Evolutionary conservation across 2,888 invertebrate species (phyloP).

Genomic region (Lepidocyrtoides sp.): DNA sequence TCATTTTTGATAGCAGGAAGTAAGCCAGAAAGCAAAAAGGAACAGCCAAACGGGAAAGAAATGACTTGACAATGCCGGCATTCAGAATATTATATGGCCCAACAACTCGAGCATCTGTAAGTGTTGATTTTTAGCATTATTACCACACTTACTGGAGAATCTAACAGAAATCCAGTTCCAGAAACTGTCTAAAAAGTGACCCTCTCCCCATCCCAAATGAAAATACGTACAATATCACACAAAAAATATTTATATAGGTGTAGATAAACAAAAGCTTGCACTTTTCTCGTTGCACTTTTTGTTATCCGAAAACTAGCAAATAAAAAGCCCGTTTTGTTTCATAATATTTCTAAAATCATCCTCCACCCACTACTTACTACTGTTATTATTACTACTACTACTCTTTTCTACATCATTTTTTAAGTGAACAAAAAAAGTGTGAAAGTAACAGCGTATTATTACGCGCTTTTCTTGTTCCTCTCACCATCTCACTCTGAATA

Average conservation of each 20-base stretch:
- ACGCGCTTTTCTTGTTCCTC: conserved; percentile 65
- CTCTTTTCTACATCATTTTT: conserved; percentile 56
- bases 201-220: conserved; percentile 17
- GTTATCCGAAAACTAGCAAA: not conserved
- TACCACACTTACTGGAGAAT: conserved; percentile 46
- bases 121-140: conserved; percentile 76
- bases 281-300: not conserved
- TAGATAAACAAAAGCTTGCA: conserved; percentile 9
- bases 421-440: conserved; percentile 71
- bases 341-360: not conserved
- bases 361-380: not conserved
- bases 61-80: conserved; percentile 65
- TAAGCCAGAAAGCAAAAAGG: conserved; percentile 53
- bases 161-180: conserved; percentile 46
- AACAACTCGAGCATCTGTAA: conserved; percentile 64
- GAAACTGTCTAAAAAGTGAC: not conserved
- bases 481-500: not conserved
- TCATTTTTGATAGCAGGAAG: conserved; percentile 74
- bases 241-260: conserved; percentile 16
- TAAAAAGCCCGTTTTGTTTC: not conserved
- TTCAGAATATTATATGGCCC: conserved; percentile 67
- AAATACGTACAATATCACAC: conserved; percentile 3
- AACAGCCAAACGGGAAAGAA: conserved; percentile 65
- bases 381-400: not conserved
- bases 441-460: conserved; percentile 78